Conservation (phyloP, 2,797 vertebrate genomes). For the Microctenopoma steveboyesi region DNA sequence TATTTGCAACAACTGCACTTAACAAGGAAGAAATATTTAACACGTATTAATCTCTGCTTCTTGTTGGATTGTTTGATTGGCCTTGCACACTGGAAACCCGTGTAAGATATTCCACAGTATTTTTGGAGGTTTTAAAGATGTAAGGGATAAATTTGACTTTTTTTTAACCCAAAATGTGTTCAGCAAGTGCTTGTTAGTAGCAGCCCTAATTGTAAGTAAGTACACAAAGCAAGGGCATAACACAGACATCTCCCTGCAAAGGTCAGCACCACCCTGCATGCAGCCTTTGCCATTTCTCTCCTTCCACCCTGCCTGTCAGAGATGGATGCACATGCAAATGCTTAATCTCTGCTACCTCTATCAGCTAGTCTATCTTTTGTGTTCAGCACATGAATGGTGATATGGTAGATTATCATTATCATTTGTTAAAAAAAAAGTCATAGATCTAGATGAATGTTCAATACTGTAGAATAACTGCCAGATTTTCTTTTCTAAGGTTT, state of each 20-base stretch:
- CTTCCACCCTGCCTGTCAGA: conserved; percentile 18
- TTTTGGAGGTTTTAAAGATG: not conserved
- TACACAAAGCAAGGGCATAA: conserved; percentile 28
- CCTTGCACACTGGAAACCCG: not conserved
- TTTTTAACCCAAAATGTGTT: not conserved
- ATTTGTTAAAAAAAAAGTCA: not conserved
- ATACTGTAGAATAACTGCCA: not conserved
- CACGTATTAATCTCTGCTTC: too few relatives aligned
- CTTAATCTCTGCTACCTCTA: conserved; percentile 8
- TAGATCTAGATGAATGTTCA: not conserved
- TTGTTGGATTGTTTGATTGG: not conserved
- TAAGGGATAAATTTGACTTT: not conserved
- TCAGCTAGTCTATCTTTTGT: conserved; percentile 20
- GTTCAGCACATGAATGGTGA: not conserved
- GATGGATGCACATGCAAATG: conserved; percentile 31
- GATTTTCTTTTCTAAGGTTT: not conserved
- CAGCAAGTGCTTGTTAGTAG: not conserved
- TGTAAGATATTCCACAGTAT: not conserved
- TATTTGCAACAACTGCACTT: not conserved
- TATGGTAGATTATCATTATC: not conserved
- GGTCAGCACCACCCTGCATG: conserved; percentile 51
- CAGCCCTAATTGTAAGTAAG: conserved; percentile 16
- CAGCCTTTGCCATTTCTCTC: conserved; percentile 40
- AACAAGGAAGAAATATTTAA: not conserved
- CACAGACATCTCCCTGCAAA: conserved; percentile 39